Base-by-base conservation (phyloP, 2,888 invertebrate genomes). In the Poecilus cupreus region DNA sequence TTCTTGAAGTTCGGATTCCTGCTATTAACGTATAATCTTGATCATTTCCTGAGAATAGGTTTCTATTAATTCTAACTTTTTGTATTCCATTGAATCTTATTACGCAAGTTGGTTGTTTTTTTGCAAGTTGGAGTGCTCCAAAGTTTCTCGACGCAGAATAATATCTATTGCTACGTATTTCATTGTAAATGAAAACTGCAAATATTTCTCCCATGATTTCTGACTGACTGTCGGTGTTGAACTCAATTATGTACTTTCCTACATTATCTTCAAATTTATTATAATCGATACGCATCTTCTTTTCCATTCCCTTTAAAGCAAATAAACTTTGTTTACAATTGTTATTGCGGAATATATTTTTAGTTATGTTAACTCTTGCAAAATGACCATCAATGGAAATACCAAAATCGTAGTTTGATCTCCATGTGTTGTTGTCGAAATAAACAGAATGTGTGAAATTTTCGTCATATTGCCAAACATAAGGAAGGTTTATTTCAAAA, bases 391-490 rank as follows among this genome's bases (percentile, higher is more conserved):
- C 95, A n/a, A 99, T 91, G 0, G 94, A 91, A 57, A 98, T 92
- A 32, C 92, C 94, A 88, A 98, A 98, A 82, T 96, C 93, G 24
- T 93, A 91, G 89, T 99, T 99, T 85, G 94, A 92, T 11, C 94
- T 91, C 93, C 98, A 97, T 0, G 95, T 95, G 84, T 96, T 96
- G 87, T 98, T 97, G 54, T 94, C 93, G 87, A 98, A 93, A 85
- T 93, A 95, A 11, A 98, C 92, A 0, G 96, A 95, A 89, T 98
- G 98, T 0, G 97, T 97, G 85, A 96, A 96, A 87, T 97, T 97
- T 89, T 97, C 97, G 87, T 97, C 96, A 86, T 97, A 97, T 85
- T 97, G 95, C 97, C 97, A 97, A 0, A 98, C 98, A 85, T 97
- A 97, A 0, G 99, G 99, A 43, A 99, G 89, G 10, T 94, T 93